Conservation (phyloP, 2,113 vertebrate genomes). For the Psammodynastes pulverulentus region DNA sequence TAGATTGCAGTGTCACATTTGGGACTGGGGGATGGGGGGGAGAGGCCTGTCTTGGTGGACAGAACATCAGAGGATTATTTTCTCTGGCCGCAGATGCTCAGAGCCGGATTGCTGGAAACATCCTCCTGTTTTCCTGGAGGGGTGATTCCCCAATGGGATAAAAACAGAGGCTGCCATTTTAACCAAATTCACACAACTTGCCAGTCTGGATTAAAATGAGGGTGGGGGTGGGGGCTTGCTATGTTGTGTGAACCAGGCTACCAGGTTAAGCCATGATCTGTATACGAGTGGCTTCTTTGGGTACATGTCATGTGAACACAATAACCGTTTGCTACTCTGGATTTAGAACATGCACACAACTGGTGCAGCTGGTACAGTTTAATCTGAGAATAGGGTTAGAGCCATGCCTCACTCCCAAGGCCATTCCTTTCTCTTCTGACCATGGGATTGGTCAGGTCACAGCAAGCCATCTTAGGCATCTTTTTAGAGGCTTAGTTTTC, state of each 20-base stretch:
- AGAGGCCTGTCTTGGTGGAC: conserved; percentile 54
- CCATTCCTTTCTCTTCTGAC: not conserved
- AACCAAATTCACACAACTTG: not conserved
- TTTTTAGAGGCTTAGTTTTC: not conserved
- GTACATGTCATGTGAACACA: not conserved
- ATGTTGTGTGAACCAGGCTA: not conserved
- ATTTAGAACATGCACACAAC: not conserved
- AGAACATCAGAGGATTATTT: conserved; percentile 54
- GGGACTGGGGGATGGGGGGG: conserved; percentile 13
- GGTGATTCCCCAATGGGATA: too few relatives aligned
- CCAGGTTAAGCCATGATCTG: not conserved
- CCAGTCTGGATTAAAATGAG: not conserved
- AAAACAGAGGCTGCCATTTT: not conserved
- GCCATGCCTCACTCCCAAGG: not conserved
- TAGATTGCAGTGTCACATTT: conserved; percentile 34
- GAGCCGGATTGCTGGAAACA: not conserved
- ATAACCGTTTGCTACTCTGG: not conserved
- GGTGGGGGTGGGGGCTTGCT: not conserved
- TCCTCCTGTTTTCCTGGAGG: not conserved
- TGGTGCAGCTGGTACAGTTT: not conserved
- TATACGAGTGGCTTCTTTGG: not conserved
- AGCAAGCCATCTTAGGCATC: not conserved
- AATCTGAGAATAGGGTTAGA: not conserved
- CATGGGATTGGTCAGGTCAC: not conserved
- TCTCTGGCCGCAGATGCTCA: conserved; percentile 11